Base-by-base conservation (phyloP, 2,888 invertebrate genomes). In the Netelia virgata region DNA sequence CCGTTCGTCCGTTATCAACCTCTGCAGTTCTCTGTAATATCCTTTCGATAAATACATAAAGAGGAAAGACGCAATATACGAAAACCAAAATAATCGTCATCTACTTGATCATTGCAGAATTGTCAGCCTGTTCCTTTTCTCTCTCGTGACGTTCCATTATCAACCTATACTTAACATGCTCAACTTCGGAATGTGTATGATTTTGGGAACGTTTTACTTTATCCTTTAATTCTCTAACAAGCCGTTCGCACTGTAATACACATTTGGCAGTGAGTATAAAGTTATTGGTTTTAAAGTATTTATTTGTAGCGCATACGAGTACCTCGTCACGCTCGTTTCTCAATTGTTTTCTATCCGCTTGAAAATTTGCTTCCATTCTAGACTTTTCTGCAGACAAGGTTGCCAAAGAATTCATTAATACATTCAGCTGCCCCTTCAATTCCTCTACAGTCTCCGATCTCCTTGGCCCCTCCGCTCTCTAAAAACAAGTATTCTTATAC, bases 361-460 rank as follows among this genome's bases (percentile, higher is more conserved):
- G 96, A 92, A 97, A 98, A 61, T 96, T 97, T 72, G 97, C 96
- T 93, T 98, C 98, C 96, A 97, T 96, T 63, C 97, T 95, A 0
- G 97, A 96, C 91, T 98, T 98, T 92, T 98, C 98, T 3, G 96
- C 96, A 0, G 97, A 96, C 43, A 98, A 94, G 0, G 97, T 97
- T 0, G 97, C 95, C 66, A 98, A 93, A 0, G 97, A 96, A 87
- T 96, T 94, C 93, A 96, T 96, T 16, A 97, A 94, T 0, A 96
- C 95, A 9, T 95, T 94, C 23, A 97, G 94, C 88, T 95, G 95
- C 47, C 90, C 91, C 88, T 92, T 93, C 64, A 93, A 86, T 68
- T 93, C 91, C n/a, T 92, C 93, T 10, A 89, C 86, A 1, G 91
- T 91, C 70, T 93, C 93, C 41, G 84, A 84, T 82, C 90, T 91